Conservation (phyloP, 2,888 invertebrate species). For the Agrochola circellaris region DNA sequence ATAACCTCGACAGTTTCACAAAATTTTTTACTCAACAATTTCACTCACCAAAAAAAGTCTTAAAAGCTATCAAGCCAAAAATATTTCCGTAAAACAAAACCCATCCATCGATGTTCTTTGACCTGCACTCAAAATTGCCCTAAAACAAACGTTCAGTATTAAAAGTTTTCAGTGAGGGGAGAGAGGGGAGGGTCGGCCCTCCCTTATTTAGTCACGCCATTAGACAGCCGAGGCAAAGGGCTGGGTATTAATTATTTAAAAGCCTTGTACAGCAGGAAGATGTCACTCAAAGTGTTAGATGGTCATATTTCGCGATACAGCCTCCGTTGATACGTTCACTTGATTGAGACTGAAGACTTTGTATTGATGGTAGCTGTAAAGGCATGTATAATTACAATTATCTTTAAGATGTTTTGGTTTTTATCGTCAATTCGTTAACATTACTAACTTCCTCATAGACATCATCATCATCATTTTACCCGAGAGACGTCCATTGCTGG, state of each 20-base stretch:
- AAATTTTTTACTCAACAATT: background rate
- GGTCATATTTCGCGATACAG: slow-evolving; percentile 61
- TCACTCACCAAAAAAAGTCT: background rate
- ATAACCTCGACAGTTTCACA: background rate
- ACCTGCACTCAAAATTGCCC: slow-evolving; percentile 76
- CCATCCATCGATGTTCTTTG: slow-evolving; percentile 50
- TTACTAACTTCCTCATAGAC: background rate
- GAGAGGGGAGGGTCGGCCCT: slow-evolving; percentile 72
- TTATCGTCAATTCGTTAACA: background rate
- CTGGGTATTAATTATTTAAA: slow-evolving; percentile 85
- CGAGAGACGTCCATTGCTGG: no score
- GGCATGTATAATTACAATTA: background rate
- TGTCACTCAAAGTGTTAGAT: slow-evolving; percentile 72
- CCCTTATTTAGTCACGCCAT: slow-evolving; percentile 89
- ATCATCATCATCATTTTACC: no score
- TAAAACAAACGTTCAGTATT: slow-evolving; percentile 82
- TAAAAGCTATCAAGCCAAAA: slow-evolving; percentile 17
- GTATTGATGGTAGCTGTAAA: background rate
- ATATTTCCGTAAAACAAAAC: slow-evolving; percentile 30
- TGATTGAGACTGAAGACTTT: slow-evolving; percentile 33
- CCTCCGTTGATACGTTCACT: slow-evolving; percentile 38
- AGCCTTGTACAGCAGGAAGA: slow-evolving; percentile 68
- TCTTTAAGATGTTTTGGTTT: background rate
- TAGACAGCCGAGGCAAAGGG: slow-evolving; percentile 87
- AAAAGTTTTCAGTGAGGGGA: slow-evolving; percentile 79